Evolutionary conservation across 1,140 invertebrate species (phyloP), one percentile per base, ranked within the genome.

Genomic region (Amyelois transitella): DNA sequence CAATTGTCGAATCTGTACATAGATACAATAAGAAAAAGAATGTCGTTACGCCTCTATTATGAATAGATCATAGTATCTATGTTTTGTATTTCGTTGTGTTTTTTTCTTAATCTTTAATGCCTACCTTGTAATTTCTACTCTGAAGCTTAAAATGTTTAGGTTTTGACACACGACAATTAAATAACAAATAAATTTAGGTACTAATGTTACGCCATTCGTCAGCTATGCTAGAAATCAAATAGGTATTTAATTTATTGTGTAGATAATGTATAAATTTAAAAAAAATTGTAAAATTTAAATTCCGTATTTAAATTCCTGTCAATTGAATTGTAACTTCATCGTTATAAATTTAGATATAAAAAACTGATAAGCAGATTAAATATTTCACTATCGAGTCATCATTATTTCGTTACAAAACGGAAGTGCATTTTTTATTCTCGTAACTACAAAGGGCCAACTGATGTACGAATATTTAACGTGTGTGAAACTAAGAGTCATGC

Each of bases 401-500:
- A 38, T 38, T 38, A 38, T 38, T 38, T 14, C 32, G 12, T 14
- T 38, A n/a, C n/a, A n/a, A n/a, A 38, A 38, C 32, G 32, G 32
- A 38, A 38, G 32, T 38, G 12, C 12, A 14, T 38, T 38, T 38
- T 14, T 2, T 14, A 38, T 38, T 38, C 19, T n/a, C 28, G 43
- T 1, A n/a, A 44, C 6, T 49, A 21, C 19, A 21, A 24, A n/a
- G 19, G 10, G 21, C 7, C 21, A 10, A 17, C n/a, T 14, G 47
- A 49, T 12, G 47, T 21, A 22, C 19, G 47, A 20, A 47, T 4
- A 19, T 47, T 7, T 47, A 20, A 20, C n/a, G 14, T 25, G 18
- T 7, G 5, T 12, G 48, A 48, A 54, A 54, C n/a, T 48, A 44
- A 28, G 3, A 43, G 25, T 57, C 55, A 57, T 57, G 55, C 55